A percentile compares a stretch with the other conserved stretches of the same genome.
Evolutionary conservation across 2,113 vertebrate species (phyloP).

Genomic region (Cranoglanis bouderius): DNA sequence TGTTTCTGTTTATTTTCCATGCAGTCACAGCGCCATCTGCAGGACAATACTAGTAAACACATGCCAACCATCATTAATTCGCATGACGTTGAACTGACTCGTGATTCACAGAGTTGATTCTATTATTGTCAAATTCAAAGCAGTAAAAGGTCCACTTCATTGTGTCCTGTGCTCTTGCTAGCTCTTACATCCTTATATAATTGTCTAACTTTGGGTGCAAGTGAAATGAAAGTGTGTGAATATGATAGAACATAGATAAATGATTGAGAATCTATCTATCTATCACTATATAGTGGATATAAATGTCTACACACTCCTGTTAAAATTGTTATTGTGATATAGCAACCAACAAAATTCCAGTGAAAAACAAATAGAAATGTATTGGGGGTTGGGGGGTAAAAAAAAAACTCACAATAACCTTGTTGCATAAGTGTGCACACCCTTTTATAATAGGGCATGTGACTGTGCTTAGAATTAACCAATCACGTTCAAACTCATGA

Average conservation of each 20-base stretch:
- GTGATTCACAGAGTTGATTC: neutral
- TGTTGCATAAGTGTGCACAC: no score
- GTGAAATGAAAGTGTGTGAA: neutral
- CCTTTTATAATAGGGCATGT: no score
- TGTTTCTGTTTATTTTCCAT: slow-evolving; percentile 35
- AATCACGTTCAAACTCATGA: no score
- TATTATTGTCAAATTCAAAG: neutral
- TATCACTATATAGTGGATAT: neutral
- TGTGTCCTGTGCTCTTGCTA: neutral
- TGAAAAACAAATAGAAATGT: no score
- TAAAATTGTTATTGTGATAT: neutral
- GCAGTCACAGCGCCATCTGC: slow-evolving; percentile 73
- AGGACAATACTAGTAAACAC: slow-evolving; percentile 48
- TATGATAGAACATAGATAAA: neutral
- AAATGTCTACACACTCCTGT: neutral
- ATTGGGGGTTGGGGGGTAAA: no score
- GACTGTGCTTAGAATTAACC: no score
- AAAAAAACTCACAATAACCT: no score
- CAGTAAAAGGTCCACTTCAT: neutral
- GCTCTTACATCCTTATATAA: no score
- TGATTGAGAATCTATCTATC: no score
- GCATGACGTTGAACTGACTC: neutral
- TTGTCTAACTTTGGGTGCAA: neutral
- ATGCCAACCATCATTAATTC: neutral
- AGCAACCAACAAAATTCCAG: no score